phyloP scores from a whole-genome alignment of 2,113 vertebrate species.

The Erinaceus europaeus region DNA sequence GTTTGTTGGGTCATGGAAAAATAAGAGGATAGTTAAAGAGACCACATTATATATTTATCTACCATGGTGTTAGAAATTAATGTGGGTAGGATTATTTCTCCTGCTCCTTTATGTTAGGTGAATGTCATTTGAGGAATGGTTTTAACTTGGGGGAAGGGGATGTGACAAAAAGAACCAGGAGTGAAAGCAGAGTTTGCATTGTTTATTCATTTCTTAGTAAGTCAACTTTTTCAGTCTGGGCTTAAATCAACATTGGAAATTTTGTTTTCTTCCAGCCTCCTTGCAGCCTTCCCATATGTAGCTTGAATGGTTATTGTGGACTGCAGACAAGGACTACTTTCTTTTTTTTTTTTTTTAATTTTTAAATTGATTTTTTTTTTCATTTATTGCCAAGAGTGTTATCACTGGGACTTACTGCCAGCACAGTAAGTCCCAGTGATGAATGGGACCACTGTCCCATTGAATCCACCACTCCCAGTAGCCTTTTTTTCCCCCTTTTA shows the following conservation, averaged over 20 bases:
- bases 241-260: not conserved
- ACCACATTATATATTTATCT: no score
- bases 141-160: not conserved
- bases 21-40: no score
- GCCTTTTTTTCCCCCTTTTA: no score
- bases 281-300: accelerated
- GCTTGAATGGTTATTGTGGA: not conserved
- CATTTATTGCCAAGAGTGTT: no score
- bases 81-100: not conserved
- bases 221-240: not conserved
- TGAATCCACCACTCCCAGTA: no score
- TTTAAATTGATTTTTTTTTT: no score
- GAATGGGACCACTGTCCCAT: no score
- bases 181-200: not conserved
- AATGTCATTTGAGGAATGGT: not conserved
- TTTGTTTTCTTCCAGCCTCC: not conserved
- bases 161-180: not conserved
- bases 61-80: not conserved
- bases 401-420: no score
- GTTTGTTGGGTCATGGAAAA: not conserved
- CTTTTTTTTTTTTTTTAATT: not conserved
- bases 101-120: not conserved
- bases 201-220: no score
- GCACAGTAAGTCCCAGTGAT: no score
- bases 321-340: no score